These are phyloP conservation scores for Idaea biselata DNA, from an alignment of 2,888 invertebrate genomes.

Conservation along the genomic window DNA sequence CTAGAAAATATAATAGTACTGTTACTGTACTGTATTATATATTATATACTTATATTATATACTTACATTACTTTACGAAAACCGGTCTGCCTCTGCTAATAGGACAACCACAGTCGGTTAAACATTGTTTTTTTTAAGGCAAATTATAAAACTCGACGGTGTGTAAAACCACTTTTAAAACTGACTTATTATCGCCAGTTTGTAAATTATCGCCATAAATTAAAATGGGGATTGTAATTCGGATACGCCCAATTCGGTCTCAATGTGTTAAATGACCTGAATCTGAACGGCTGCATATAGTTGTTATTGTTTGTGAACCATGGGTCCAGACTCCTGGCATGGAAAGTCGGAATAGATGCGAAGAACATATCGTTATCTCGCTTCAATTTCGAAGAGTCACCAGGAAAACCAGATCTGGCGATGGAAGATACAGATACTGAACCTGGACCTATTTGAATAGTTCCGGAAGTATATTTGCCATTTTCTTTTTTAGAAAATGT, in stretches of 20 bases:
- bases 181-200: not conserved
- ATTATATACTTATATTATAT: no score
- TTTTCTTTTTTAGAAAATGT: conserved; percentile 45
- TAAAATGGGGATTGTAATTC: conserved; percentile 46
- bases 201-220: conserved; percentile 38
- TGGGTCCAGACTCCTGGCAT: conserved; percentile 34
- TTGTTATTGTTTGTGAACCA: conserved; percentile 35
- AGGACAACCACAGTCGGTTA: no score
- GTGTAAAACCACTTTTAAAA: not conserved
- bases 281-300: conserved; percentile 13
- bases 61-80: no score
- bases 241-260: conserved; percentile 46
- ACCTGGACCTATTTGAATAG: conserved; percentile 50
- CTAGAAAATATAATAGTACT: no score
- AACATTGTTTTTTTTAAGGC: no score
- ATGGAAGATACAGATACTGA: conserved; percentile 51
- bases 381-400: conserved; percentile 25
- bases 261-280: conserved; percentile 30
- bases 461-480: conserved; percentile 44
- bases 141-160: no score
- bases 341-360: conserved; percentile 28
- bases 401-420: conserved; percentile 37
- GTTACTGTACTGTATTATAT: no score
- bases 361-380: conserved; percentile 18
- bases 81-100: no score